A percentile compares a stretch with the other conserved stretches of the same genome.
Conservation (phyloP, 2,113 vertebrate species). For the Colossoma macropomum region DNA sequence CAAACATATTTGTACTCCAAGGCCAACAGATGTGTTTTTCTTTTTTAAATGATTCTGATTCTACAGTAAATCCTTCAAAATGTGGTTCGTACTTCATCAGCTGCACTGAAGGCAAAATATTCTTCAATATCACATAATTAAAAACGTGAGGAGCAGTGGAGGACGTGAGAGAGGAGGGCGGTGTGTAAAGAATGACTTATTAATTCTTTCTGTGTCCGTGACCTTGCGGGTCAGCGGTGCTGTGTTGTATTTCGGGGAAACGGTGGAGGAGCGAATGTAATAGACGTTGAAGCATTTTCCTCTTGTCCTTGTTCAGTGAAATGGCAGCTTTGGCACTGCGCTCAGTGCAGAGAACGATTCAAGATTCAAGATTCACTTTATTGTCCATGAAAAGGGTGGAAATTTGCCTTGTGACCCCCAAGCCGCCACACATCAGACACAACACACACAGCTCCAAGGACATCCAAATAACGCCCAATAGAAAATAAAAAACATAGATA, state of each 20-base stretch:
- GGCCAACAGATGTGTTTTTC: not conserved
- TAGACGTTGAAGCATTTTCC: conserved; percentile 69
- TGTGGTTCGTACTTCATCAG: not conserved
- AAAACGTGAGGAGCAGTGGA: conserved; percentile 1
- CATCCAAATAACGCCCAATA: not conserved
- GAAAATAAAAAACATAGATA: not conserved
- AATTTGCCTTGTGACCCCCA: not conserved
- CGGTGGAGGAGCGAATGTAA: conserved; percentile 59
- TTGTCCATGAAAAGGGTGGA: not conserved
- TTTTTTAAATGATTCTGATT: not conserved
- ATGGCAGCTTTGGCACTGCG: conserved; percentile 48
- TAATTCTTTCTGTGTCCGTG: conserved; percentile 64
- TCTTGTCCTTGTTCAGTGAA: conserved; percentile 64
- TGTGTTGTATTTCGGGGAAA: conserved; percentile 68
- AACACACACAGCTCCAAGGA: not conserved
- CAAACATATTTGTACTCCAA: not conserved
- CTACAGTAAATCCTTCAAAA: not conserved
- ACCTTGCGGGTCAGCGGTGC: conserved; percentile 67
- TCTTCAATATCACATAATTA: not conserved
- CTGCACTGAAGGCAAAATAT: not conserved
- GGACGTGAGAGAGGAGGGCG: conserved; percentile 45
- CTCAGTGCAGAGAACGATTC: conserved; percentile 5
- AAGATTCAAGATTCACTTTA: conserved; percentile 18
- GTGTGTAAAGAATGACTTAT: conserved; percentile 70
- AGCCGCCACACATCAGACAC: not conserved